These are phyloP conservation scores for Drosophila limbata DNA, from an alignment of 2,888 invertebrate species.

Conservation along the genomic window DNA sequence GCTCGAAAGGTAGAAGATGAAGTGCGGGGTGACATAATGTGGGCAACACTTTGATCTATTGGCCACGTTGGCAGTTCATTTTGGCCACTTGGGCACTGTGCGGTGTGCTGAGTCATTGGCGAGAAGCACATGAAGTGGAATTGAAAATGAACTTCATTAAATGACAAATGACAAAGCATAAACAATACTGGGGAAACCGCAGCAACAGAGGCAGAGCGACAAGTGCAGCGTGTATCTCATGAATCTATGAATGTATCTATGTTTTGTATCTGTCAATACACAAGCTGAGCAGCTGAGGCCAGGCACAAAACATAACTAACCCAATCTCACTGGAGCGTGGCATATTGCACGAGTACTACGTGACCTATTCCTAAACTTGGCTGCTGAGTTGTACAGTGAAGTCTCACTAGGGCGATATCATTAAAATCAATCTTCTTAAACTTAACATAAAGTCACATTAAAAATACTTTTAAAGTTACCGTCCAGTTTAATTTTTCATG, in stretches of 20 bases:
- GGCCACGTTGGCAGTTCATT: constrained; percentile 1
- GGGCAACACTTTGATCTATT: constrained; percentile 21
- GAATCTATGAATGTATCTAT: constrained; percentile 1
- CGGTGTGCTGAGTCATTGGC: constrained; percentile 17
- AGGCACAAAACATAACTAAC: constrained; percentile 43
- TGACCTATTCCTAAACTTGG: constrained; percentile 47
- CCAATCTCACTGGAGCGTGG: constrained; percentile 43
- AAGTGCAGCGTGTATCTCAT: constrained; percentile 31
- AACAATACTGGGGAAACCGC: constrained; percentile 11
- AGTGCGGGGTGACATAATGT: constrained; percentile 46
- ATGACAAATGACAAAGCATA: constrained; percentile 37
- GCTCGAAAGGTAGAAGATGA: constrained; percentile 11
- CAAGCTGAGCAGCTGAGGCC: constrained; percentile 16
- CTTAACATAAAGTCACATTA: neutral
- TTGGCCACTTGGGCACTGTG: neutral
- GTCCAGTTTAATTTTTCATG: too few relatives aligned
- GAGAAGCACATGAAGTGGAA: constrained; percentile 20
- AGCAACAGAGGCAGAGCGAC: constrained; percentile 19
- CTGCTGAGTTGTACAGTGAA: neutral
- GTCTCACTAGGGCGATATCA: neutral
- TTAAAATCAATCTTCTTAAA: neutral
- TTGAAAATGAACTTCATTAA: constrained; percentile 60
- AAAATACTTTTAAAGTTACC: neutral
- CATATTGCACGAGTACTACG: constrained; percentile 53
- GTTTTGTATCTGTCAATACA: constrained; percentile 30